A percentile compares a stretch with the other conserved stretches of the same genome.
Conservation (phyloP, 1,140 invertebrate species). For the Streblospio benedicti region DNA sequence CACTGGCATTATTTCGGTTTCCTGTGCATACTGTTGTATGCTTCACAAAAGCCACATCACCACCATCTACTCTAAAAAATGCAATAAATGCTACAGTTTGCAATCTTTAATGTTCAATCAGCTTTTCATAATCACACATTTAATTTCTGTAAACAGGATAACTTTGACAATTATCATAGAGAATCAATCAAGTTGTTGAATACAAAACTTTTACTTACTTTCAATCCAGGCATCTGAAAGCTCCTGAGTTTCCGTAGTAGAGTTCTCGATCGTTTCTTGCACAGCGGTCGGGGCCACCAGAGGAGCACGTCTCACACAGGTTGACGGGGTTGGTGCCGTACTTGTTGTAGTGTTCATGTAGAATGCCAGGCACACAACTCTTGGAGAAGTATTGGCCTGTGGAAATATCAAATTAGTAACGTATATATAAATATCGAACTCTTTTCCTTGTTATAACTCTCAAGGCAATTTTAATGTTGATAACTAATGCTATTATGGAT, state of each 20-base stretch:
- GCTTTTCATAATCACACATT: too few relatives aligned
- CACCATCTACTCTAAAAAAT: constrained; percentile 54
- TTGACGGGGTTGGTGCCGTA: constrained; percentile 70
- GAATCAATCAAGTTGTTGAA: too few relatives aligned
- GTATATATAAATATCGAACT: not conserved
- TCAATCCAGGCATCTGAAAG: constrained; percentile 82
- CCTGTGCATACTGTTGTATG: constrained; percentile 88
- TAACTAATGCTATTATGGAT: not conserved
- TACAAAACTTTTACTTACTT: too few relatives aligned
- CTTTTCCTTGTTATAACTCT: not conserved
- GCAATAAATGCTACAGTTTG: not conserved
- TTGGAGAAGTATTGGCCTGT: constrained; percentile 75
- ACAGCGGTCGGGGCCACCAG: constrained; percentile 71
- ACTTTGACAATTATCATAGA: too few relatives aligned
- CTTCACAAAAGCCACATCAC: constrained; percentile 85
- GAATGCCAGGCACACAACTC: constrained; percentile 79
- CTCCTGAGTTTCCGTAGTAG: constrained; percentile 81
- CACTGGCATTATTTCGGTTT: constrained; percentile 73
- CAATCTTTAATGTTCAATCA: too few relatives aligned
- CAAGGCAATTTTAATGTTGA: too few relatives aligned
- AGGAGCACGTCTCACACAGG: constrained; percentile 88
- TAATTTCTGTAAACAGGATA: too few relatives aligned
- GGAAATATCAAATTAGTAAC: constrained; percentile 7
- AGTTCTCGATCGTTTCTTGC: constrained; percentile 74
- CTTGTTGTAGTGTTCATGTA: constrained; percentile 70